Conservation (phyloP, 1,140 invertebrate species). For the Bombus pyrosoma region DNA sequence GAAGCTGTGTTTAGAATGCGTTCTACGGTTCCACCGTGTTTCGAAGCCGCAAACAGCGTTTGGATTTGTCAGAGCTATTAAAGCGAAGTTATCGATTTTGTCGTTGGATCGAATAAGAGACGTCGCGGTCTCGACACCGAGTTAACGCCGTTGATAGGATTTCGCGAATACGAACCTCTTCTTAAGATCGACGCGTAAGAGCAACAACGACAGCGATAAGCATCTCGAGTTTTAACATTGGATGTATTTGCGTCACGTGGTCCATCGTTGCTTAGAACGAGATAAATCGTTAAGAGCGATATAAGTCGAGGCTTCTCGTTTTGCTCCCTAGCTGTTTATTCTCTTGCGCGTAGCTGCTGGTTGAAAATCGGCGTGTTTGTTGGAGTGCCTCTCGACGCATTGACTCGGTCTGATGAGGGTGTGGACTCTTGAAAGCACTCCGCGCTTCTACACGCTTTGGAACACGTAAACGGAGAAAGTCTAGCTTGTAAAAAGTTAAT, state of each 20-base stretch:
- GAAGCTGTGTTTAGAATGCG: background rate
- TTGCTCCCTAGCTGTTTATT: too few relatives aligned
- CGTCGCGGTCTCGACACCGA: background rate
- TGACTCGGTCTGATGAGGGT: background rate
- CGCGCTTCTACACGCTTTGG: background rate
- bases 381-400: conserved; percentile 12
- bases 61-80: background rate
- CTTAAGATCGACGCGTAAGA: background rate
- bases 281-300: background rate
- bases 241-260: background rate
- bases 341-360: too few relatives aligned
- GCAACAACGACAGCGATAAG: background rate
- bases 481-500: background rate
- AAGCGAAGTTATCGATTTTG: background rate
- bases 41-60: background rate
- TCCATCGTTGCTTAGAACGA: background rate
- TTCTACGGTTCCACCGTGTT: background rate
- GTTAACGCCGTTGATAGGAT: background rate
- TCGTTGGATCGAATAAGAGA: background rate
- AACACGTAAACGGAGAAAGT: background rate
- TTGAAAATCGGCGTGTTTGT: background rate
- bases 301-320: background rate
- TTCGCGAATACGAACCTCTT: background rate
- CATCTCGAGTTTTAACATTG: background rate
- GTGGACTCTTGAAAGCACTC: background rate